Conservation (phyloP, 2,888 invertebrate genomes). For the Parasteatoda lunata region DNA sequence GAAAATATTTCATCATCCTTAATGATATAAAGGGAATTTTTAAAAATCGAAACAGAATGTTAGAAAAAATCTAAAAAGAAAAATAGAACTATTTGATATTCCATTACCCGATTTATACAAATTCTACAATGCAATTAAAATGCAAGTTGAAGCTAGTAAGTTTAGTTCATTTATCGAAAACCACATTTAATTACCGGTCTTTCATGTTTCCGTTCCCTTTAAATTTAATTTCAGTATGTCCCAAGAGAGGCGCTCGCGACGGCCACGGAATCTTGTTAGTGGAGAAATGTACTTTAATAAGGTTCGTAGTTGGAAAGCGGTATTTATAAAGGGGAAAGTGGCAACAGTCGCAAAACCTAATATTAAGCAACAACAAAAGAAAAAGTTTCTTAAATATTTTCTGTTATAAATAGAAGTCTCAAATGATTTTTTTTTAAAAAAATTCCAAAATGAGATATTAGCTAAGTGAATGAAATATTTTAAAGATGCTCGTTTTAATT, state of each 20-base stretch:
- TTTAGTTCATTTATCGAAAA: slow-evolving; percentile 59
- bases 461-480: neutral
- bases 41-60: slow-evolving; percentile 19
- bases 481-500: neutral
- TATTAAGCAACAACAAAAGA: slow-evolving; percentile 41
- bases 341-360: slow-evolving; percentile 58
- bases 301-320: slow-evolving; percentile 26
- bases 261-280: slow-evolving; percentile 56
- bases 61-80: slow-evolving; percentile 4
- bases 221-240: slow-evolving; percentile 59
- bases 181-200: slow-evolving; percentile 62
- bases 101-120: slow-evolving; percentile 34
- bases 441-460: no score
- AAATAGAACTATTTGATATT: slow-evolving; percentile 27
- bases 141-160: slow-evolving; percentile 44
- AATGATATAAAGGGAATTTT: slow-evolving; percentile 21
- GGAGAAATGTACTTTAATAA: slow-evolving; percentile 50
- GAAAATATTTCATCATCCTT: slow-evolving; percentile 7
- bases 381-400: neutral
- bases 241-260: slow-evolving; percentile 38
- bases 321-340: slow-evolving; percentile 62
- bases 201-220: slow-evolving; percentile 58
- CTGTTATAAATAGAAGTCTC: no score
- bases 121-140: slow-evolving; percentile 49
- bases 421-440: no score